Conservation (phyloP, 2,113 vertebrate species). For the Suncus etruscus region DNA sequence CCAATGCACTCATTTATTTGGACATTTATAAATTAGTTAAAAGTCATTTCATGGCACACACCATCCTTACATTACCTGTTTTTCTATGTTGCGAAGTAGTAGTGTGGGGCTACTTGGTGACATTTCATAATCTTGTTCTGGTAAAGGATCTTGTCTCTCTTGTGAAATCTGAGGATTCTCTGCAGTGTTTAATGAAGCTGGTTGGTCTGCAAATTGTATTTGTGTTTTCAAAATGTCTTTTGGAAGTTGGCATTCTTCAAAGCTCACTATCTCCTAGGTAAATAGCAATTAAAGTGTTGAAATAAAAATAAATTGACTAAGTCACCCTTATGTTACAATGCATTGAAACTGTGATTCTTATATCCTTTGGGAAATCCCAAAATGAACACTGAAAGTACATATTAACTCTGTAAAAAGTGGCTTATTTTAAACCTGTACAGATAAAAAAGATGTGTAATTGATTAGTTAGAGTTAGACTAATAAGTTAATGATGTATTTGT, state of each 20-base stretch:
- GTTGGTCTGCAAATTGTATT: conserved; percentile 89
- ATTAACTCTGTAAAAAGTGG: conserved; percentile 56
- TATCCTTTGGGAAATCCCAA: conserved; percentile 60
- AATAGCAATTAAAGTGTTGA: conserved; percentile 84
- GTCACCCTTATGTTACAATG: conserved; percentile 66
- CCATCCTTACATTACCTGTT: conserved; percentile 92
- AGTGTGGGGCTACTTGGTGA: conserved; percentile 95
- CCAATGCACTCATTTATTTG: conserved; percentile 35
- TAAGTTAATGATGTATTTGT: conserved; percentile 12
- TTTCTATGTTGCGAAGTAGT: conserved; percentile 96
- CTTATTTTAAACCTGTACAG: conserved; percentile 24
- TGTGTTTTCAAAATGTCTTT: conserved; percentile 91
- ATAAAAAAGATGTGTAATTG: conserved; percentile 23
- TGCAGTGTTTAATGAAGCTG: conserved; percentile 87
- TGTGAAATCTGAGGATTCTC: conserved; percentile 82
- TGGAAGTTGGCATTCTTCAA: conserved; percentile 91
- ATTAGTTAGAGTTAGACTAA: neutral
- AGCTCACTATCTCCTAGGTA: conserved; percentile 91
- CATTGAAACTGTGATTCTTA: conserved; percentile 60
- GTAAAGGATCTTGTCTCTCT: conserved; percentile 86
- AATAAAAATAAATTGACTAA: conserved; percentile 81
- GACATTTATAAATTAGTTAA: conserved; percentile 38
- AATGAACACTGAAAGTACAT: conserved; percentile 49
- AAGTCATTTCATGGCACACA: conserved; percentile 47
- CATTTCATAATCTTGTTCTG: conserved; percentile 91